Base-by-base conservation (phyloP, 1,140 invertebrate species). In the Zelostemma sp. region DNA sequence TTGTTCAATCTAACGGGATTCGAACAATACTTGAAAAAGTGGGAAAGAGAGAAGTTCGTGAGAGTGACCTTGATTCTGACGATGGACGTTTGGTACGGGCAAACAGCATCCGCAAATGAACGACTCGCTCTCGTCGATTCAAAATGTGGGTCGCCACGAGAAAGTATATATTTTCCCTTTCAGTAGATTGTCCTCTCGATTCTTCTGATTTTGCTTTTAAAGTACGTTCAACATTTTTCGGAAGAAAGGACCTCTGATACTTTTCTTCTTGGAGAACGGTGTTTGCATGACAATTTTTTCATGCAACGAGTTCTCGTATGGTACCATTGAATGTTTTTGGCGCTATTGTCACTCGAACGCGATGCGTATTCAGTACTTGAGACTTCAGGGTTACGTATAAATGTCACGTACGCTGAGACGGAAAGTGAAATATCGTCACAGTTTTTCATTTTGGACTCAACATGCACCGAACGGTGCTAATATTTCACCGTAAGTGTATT, bases 11-110 rank as follows among this genome's bases (percentile, higher is more conserved):
- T 72, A 72, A 72, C 68, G 63, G 68, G 48, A 71, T 66, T 66
- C 57, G 57, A 62, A 66, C 64, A 51, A 57, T 56, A 68, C 31
- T 63, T 63, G 56, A 67, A 70, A 38, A 60, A 70, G 63, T 70
- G 63, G 57, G 64, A 73, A 67, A 69, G 67, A 66, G 71, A 69
- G 71, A 69, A 73, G 71, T 66, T 73, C 71, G 71, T 73, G 71
- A 73, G 66, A 73, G 71, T 63, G 71, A 73, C 71, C 71, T 73
- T 73, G 71, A 73, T 73, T 73, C 71, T 57, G 64, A 64, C 64
- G 65, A 60, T 58, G 61, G 56, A 72, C 63, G 68, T 63, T 71
- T 56, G 63, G 66, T 60, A 69, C 71, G 62, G 57, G 48, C 60
- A 56, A 67, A 67, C 71, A 73, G 72, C 60, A 73, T 73, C 72